Conservation (phyloP, 2,113 vertebrate species). For the Poecile atricapillus region DNA sequence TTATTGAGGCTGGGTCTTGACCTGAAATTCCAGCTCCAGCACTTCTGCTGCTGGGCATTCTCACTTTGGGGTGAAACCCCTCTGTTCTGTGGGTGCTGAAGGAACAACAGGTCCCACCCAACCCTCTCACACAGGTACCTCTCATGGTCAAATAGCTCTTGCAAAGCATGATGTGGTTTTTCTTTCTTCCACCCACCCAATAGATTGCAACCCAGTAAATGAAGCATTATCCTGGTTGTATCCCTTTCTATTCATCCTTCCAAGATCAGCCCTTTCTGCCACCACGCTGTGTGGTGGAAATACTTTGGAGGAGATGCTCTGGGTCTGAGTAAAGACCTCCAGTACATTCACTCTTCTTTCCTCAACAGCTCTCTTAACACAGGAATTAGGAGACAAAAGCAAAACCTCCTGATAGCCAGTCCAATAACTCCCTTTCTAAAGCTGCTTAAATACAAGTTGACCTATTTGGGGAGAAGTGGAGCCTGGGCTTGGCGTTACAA, state of each 20-base stretch:
- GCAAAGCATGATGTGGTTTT: not conserved
- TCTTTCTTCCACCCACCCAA: not conserved
- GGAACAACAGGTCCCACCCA: not conserved
- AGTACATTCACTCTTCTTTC: not conserved
- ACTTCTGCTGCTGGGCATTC: not conserved
- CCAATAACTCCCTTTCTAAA: not conserved
- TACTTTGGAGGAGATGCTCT: not conserved
- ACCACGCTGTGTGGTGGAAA: not conserved
- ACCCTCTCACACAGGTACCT: not conserved
- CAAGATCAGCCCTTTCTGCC: not conserved
- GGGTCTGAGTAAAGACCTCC: not conserved
- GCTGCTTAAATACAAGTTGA: not conserved
- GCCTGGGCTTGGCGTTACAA: not conserved
- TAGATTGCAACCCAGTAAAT: not conserved
- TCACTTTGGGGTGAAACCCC: not conserved
- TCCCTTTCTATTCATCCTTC: not conserved
- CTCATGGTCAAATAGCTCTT: not conserved
- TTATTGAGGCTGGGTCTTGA: not conserved
- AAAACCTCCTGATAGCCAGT: not conserved
- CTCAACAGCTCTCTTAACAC: not conserved
- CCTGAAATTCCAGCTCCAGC: not conserved
- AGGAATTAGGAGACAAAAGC: not conserved
- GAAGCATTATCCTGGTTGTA: not conserved
- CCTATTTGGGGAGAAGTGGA: not conserved
- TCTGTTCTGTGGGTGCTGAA: not conserved